Conservation (phyloP, 2,797 vertebrate genomes). For the Brachymystax lenok region DNA sequence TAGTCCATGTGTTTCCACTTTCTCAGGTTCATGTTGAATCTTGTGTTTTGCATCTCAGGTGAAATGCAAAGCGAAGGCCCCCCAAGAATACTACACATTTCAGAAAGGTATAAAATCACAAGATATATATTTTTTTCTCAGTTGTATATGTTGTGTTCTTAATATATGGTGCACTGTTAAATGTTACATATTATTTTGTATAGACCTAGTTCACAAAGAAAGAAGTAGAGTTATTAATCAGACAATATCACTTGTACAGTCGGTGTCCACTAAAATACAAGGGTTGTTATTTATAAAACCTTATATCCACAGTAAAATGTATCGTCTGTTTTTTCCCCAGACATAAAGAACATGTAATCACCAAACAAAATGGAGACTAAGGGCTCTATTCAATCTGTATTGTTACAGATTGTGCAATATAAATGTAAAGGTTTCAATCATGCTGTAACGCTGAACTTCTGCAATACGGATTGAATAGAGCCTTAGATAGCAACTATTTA, state of each 20-base stretch:
- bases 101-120: slow-evolving; percentile 70
- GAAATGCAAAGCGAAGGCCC: slow-evolving; percentile 92
- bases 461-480: background rate
- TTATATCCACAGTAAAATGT: slow-evolving; percentile 54
- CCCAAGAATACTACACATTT: slow-evolving; percentile 73
- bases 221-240: slow-evolving; percentile 84
- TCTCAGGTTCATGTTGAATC: slow-evolving; percentile 94
- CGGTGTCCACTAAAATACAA: slow-evolving; percentile 65
- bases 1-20: slow-evolving; percentile 80
- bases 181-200: slow-evolving; percentile 98
- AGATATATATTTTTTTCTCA: slow-evolving; percentile 86
- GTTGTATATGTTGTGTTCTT: slow-evolving; percentile 95
- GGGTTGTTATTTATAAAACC: slow-evolving; percentile 57
- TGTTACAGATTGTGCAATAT: no score
- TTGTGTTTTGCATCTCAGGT: slow-evolving; percentile 99
- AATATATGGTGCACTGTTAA: slow-evolving; percentile 97
- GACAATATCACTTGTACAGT: slow-evolving; percentile 70
- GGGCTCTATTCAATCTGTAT: background rate
- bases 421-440: no score
- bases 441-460: background rate
- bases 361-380: slow-evolving; percentile 26
- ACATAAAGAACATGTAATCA: slow-evolving; percentile 60
- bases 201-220: slow-evolving; percentile 85
- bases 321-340: slow-evolving; percentile 55
- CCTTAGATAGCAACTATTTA: slow-evolving; percentile 58